Evolutionary conservation across 1,140 invertebrate species (phyloP).

Genomic region (Brachionus sp.): DNA sequence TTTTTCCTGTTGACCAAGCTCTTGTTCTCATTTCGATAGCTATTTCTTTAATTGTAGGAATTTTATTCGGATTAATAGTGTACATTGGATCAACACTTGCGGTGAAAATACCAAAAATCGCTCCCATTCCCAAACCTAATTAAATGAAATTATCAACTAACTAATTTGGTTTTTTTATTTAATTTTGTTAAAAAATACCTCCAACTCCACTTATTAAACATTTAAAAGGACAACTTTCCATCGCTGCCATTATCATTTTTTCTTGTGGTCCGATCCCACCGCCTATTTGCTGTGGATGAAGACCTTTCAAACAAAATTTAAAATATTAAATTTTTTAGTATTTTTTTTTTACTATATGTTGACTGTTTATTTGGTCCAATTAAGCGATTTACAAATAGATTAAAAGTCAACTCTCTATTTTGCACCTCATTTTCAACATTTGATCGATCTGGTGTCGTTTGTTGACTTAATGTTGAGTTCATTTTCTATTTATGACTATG

Average conservation of each 20-base stretch:
- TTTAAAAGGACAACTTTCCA: constrained; percentile 90
- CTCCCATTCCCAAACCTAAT: constrained; percentile 81
- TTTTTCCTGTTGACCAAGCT: constrained; percentile 87
- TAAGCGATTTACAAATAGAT: constrained; percentile 20
- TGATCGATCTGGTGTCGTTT: not conserved
- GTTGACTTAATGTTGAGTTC: not conserved
- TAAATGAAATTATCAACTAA: constrained; percentile 35
- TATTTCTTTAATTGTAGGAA: constrained; percentile 59
- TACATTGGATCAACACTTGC: constrained; percentile 87
- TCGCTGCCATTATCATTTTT: constrained; percentile 50
- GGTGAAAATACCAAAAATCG: constrained; percentile 86
- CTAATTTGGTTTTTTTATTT: not conserved
- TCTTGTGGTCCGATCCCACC: not conserved
- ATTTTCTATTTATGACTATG: not conserved
- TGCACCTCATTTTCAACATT: not conserved
- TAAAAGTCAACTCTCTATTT: constrained; percentile 1
- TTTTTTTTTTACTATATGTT: constrained; percentile 1
- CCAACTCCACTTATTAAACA: constrained; percentile 80
- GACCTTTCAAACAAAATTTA: not conserved
- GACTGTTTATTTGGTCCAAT: constrained; percentile 42
- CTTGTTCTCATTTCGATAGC: constrained; percentile 81
- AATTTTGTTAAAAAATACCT: constrained; percentile 64
- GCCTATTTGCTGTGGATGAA: constrained; percentile 35
- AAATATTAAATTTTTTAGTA: not conserved
- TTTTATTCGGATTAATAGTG: constrained; percentile 65